Evolutionary conservation across 2,888 invertebrate genomes (phyloP).

Genomic region (Euproctis similis): DNA sequence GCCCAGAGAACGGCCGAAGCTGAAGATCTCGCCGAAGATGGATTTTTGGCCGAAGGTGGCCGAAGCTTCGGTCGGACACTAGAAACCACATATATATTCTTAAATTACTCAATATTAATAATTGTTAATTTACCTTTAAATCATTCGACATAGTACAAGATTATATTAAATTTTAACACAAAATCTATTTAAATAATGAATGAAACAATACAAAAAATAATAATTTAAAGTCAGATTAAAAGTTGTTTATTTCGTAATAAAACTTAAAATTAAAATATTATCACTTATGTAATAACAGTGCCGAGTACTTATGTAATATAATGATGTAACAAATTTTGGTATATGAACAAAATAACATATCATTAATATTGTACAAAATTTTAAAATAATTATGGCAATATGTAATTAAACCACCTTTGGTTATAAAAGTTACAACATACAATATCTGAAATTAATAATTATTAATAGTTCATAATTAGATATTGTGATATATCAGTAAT

Average conservation of each 20-base stretch:
- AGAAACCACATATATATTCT: too few species aligned
- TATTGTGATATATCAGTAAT: constrained; percentile 1
- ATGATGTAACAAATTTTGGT: constrained; percentile 5
- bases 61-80: too few species aligned
- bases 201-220: background rate
- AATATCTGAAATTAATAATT: constrained; percentile 14
- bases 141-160: too few species aligned
- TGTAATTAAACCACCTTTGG: constrained; percentile 24
- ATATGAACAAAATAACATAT: constrained; percentile 13
- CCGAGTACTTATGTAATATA: constrained; percentile 3
- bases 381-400: constrained; percentile 17
- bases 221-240: too few species aligned
- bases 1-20: too few species aligned
- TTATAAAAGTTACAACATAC: constrained; percentile 17
- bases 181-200: background rate
- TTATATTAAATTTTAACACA: constrained; percentile 8
- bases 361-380: constrained; percentile 13
- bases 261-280: background rate
- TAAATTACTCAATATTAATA: too few species aligned
- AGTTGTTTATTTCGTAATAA: too few species aligned
- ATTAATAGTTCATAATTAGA: background rate
- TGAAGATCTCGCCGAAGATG: too few species aligned
- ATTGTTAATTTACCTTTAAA: too few species aligned
- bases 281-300: constrained; percentile 1
- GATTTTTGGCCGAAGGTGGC: too few species aligned